Evolutionary conservation across 2,797 vertebrate genomes (phyloP).

Genomic region (Cryptoprocta ferox): DNA sequence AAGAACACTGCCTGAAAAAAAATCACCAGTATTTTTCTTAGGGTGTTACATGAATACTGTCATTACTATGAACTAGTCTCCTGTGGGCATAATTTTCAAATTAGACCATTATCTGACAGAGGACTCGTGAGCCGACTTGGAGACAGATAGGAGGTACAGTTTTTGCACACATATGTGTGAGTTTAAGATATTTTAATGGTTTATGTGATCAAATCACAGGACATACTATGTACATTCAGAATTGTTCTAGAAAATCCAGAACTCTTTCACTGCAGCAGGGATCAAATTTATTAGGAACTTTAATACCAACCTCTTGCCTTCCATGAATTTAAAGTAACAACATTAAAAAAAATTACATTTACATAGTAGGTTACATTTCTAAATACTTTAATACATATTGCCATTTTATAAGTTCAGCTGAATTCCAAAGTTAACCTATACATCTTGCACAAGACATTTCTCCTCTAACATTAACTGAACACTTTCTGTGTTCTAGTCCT

Average conservation of each 20-base stretch:
- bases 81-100: not conserved
- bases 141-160: not conserved
- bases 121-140: not conserved
- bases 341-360: not conserved
- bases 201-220: not conserved
- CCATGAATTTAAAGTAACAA: constrained; percentile 13
- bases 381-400: not conserved
- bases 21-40: not conserved
- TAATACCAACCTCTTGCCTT: constrained; percentile 10
- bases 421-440: not conserved
- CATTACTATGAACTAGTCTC: not conserved
- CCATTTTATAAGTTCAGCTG: not conserved
- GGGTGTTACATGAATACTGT: not conserved
- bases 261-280: not conserved
- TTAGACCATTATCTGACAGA: not conserved
- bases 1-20: not conserved
- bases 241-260: constrained; percentile 35
- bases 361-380: not conserved
- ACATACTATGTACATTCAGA: not conserved
- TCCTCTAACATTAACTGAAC: not conserved
- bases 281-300: constrained; percentile 21
- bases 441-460: not conserved
- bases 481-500: not conserved
- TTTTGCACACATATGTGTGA: not conserved
- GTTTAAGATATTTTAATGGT: not conserved